A percentile compares a stretch with the other conserved stretches of the same genome.
Evolutionary conservation across 2,888 invertebrate genomes (phyloP).

Genomic region (Pycnomerus fuliginosus): DNA sequence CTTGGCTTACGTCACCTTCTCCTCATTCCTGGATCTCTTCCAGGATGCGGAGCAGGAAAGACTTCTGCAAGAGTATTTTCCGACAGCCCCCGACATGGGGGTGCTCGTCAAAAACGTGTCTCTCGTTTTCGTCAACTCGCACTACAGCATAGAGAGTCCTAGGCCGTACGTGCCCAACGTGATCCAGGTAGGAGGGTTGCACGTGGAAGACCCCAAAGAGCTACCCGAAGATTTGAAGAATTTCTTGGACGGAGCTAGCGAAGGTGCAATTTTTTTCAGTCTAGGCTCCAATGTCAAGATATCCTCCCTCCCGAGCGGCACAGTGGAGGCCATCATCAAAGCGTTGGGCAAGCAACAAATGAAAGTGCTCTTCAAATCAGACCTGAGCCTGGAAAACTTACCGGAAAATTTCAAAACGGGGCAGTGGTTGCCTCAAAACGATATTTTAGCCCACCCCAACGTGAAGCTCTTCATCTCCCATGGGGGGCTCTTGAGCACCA

Average conservation of each 20-base stretch:
- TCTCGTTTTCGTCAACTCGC: conserved; percentile 38
- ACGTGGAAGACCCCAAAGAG: conserved; percentile 28
- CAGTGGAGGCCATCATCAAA: conserved; percentile 52
- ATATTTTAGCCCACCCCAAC: conserved; percentile 55
- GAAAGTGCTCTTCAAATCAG: conserved; percentile 64
- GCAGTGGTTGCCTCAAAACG: conserved; percentile 66
- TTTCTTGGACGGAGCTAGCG: conserved; percentile 30
- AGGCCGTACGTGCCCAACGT: conserved; percentile 40
- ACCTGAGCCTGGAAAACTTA: conserved; percentile 55
- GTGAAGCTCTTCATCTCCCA: conserved; percentile 60
- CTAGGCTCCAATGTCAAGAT: conserved; percentile 28
- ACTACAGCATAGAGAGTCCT: conserved; percentile 37
- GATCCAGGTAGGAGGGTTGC: conserved; percentile 41
- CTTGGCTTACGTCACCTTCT: neutral
- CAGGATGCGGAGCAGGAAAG: conserved; percentile 17
- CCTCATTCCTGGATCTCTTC: conserved; percentile 10
- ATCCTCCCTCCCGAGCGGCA: conserved; percentile 27
- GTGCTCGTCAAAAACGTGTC: conserved; percentile 32
- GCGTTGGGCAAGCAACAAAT: conserved; percentile 60
- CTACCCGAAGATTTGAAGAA: conserved; percentile 23
- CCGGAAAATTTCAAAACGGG: conserved; percentile 58
- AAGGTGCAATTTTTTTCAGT: conserved; percentile 38
- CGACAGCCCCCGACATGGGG: conserved; percentile 33
- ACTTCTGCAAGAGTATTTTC: conserved; percentile 33
- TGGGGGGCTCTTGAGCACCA: conserved; percentile 59